Percentiles rank a stretch among this genome's conserved stretches.
Conservation (phyloP, 2,113 vertebrate genomes). For the Eupsittula cactorum region DNA sequence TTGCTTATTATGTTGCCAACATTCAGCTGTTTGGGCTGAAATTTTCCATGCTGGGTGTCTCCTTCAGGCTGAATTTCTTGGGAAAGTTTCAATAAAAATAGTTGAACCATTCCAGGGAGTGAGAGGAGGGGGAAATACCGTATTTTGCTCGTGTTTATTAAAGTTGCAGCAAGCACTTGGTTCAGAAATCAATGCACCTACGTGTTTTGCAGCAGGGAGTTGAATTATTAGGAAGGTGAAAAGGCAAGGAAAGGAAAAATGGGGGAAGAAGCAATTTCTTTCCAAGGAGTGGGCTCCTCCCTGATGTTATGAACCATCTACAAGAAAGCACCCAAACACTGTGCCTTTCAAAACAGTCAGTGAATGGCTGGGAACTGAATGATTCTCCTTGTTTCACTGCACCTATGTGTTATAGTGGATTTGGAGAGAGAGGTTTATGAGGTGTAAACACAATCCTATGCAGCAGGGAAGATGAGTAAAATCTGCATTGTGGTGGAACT, state of each 20-base stretch:
- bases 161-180: neutral
- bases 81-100: conserved; percentile 69
- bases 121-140: neutral
- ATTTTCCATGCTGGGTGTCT: conserved; percentile 63
- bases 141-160: conserved; percentile 26
- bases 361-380: neutral
- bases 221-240: neutral
- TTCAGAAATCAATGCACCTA: conserved; percentile 13
- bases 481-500: neutral
- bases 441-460: neutral
- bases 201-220: neutral
- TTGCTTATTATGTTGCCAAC: conserved; percentile 52
- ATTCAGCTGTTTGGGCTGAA: conserved; percentile 49
- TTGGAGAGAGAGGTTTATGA: neutral
- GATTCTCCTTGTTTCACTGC: neutral
- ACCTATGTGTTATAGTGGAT: neutral
- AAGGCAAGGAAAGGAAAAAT: neutral
- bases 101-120: conserved; percentile 44
- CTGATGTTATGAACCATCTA: neutral
- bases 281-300: neutral
- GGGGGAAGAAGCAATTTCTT: neutral
- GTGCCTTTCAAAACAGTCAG: neutral
- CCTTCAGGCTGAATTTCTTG: conserved; percentile 64
- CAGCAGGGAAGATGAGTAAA: neutral
- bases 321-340: neutral